Evolutionary conservation across 2,113 vertebrate genomes (phyloP).

Genomic region (Puffinus mauretanicus): DNA sequence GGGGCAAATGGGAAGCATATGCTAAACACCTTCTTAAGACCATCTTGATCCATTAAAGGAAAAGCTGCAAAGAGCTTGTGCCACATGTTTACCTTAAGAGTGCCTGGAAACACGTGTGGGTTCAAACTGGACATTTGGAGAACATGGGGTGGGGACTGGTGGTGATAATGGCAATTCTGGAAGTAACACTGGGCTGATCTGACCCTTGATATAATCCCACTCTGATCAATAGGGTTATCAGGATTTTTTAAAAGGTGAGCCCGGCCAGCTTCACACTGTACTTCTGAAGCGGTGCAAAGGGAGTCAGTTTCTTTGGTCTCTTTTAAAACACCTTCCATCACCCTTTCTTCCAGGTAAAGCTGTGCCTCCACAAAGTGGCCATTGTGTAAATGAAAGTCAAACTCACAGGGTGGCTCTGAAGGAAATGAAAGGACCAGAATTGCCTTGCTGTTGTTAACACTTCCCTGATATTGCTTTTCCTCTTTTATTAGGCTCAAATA

Average conservation of each 20-base stretch:
- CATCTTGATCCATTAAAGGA: neutral
- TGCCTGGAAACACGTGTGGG: neutral
- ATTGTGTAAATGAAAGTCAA: neutral
- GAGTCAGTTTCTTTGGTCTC: neutral
- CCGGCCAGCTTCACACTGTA: neutral
- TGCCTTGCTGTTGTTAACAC: neutral
- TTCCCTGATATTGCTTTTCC: neutral
- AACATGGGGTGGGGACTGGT: neutral
- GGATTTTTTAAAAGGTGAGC: neutral
- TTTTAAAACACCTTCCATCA: neutral
- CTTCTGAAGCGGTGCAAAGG: neutral
- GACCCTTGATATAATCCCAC: neutral
- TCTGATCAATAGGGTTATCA: neutral
- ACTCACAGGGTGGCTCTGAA: neutral
- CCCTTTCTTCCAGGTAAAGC: neutral
- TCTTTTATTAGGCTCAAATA: neutral
- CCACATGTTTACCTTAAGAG: conserved; percentile 3
- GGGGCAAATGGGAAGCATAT: neutral
- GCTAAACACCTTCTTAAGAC: neutral
- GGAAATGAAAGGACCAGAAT: neutral
- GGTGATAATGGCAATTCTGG: neutral
- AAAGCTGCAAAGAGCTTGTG: neutral
- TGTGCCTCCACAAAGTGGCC: neutral
- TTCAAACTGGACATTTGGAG: conserved; percentile 8
- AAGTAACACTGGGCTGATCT: neutral